Evolutionary conservation across 2,888 invertebrate species (phyloP).

Genomic region (Heteromyza rotundicornis): DNA sequence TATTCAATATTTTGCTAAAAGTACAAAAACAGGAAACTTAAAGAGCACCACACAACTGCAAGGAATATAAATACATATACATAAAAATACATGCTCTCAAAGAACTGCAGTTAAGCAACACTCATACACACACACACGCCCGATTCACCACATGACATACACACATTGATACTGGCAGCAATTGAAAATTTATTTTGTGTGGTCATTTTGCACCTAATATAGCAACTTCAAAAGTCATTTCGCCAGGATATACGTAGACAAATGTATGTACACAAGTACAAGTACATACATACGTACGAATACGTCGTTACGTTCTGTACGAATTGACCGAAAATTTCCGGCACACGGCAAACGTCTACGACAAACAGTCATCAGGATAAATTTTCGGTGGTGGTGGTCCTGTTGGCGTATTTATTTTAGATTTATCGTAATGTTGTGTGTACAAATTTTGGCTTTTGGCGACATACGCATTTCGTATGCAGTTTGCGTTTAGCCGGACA

Average conservation of each 20-base stretch:
- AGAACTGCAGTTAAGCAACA: no score
- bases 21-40: constrained; percentile 10
- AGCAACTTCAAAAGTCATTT: constrained; percentile 46
- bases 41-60: background rate
- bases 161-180: constrained; percentile 27
- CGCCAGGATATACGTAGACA: constrained; percentile 18
- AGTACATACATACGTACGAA: constrained; percentile 15
- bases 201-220: constrained; percentile 59
- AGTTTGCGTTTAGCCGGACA: constrained; percentile 46
- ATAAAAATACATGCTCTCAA: no score
- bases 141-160: background rate
- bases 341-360: no score
- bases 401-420: constrained; percentile 46
- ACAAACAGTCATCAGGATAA: background rate
- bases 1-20: no score
- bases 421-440: constrained; percentile 52
- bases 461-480: constrained; percentile 49
- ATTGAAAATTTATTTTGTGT: constrained; percentile 57
- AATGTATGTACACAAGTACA: constrained; percentile 4
- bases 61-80: no score
- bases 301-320: constrained; percentile 32
- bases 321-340: constrained; percentile 26
- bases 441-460: constrained; percentile 40
- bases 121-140: background rate
- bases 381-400: constrained; percentile 26